Conservation (phyloP, 2,113 vertebrate genomes). For the Girardinichthys multiradiatus region DNA sequence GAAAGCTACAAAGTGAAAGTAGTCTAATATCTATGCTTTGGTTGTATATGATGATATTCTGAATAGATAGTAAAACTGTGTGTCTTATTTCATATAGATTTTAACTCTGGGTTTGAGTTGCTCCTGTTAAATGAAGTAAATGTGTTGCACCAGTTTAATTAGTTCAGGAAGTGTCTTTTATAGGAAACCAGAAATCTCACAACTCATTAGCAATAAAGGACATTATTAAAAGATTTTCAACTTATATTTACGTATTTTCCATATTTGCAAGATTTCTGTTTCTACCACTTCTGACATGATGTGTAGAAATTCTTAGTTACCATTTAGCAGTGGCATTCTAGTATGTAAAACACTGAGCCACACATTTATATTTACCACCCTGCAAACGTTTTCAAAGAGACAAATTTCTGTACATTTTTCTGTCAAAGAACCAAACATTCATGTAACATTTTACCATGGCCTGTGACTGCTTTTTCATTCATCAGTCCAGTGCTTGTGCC, state of each 20-base stretch:
- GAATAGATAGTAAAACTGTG: not conserved
- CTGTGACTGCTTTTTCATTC: no score
- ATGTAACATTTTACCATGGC: no score
- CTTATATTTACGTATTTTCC: not conserved
- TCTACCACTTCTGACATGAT: not conserved
- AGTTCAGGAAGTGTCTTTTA: constrained; percentile 5
- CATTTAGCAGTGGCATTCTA: no score
- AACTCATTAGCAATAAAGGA: not conserved
- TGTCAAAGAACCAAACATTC: no score
- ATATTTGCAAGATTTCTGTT: not conserved
- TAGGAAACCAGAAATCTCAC: constrained; percentile 12
- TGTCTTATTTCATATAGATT: not conserved
- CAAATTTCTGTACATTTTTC: no score
- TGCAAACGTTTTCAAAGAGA: not conserved
- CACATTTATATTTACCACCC: no score
- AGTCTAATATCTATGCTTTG: not conserved
- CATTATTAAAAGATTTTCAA: not conserved
- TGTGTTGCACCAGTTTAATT: not conserved
- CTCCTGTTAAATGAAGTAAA: not conserved
- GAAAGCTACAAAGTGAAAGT: not conserved
- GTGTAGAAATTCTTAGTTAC: not conserved
- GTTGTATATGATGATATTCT: not conserved
- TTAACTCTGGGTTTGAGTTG: not conserved
- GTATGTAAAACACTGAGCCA: not conserved
- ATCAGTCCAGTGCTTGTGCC: no score